phyloP scores from a whole-genome alignment of 2,113 vertebrate species.

The Percopsis transmontana region DNA sequence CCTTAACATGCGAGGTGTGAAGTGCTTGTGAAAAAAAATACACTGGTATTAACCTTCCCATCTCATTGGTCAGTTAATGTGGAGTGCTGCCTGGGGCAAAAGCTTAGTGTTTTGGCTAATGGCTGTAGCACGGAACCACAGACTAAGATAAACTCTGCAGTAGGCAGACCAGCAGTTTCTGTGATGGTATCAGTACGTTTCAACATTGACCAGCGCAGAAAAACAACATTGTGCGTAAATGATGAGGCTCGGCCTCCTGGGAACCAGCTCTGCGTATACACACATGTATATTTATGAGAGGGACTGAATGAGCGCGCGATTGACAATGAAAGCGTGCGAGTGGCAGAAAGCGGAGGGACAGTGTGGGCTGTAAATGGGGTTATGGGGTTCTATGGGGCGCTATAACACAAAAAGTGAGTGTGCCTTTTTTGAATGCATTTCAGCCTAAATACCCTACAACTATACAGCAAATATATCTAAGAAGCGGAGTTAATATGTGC shows the following conservation, averaged over 20 bases:
- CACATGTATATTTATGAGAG: constrained; percentile 27
- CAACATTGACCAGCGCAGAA: constrained; percentile 27
- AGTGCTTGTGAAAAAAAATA: constrained; percentile 36
- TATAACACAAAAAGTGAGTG: no score
- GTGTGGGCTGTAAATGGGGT: no score
- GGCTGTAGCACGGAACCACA: constrained; percentile 37
- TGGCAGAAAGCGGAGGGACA: neutral
- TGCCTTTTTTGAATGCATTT: no score
- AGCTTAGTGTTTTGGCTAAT: constrained; percentile 11
- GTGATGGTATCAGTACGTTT: constrained; percentile 67
- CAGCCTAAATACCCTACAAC: no score
- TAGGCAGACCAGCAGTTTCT: constrained; percentile 28
- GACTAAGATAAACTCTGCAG: constrained; percentile 59
- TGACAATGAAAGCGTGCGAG: neutral
- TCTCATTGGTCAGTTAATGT: constrained; percentile 28
- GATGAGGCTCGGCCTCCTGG: constrained; percentile 38
- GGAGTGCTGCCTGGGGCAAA: constrained; percentile 18
- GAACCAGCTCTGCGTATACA: constrained; percentile 59
- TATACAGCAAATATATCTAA: no score
- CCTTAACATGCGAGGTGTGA: constrained; percentile 27
- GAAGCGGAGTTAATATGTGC: neutral
- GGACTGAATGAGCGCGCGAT: constrained; percentile 17
- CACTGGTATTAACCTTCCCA: constrained; percentile 21
- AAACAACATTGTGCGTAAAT: constrained; percentile 34
- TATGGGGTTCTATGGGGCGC: no score